Evolutionary conservation across 2,888 invertebrate genomes (phyloP).

Genomic region (Leptarthrus brevirostris): DNA sequence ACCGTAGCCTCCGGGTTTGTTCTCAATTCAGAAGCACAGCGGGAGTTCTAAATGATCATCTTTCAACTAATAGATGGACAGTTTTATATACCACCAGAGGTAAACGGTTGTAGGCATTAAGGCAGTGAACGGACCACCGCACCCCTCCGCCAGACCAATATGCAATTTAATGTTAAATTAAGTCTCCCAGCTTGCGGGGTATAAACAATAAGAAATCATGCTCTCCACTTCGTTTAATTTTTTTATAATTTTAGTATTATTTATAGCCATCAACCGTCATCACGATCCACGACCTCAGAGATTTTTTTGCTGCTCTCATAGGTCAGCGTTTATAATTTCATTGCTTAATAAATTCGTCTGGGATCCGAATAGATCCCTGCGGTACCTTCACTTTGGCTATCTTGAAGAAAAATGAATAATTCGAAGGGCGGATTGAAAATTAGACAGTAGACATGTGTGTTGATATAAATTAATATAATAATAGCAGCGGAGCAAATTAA

Average conservation of each 20-base stretch:
- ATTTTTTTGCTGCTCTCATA: slow-evolving; percentile 22
- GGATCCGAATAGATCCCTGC: slow-evolving; percentile 30
- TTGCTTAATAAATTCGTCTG: slow-evolving; percentile 44
- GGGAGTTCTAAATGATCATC: slow-evolving; percentile 71
- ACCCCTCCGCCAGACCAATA: slow-evolving; percentile 28
- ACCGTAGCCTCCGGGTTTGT: slow-evolving; percentile 78
- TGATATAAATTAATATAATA: slow-evolving; percentile 48
- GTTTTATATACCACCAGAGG: slow-evolving; percentile 53
- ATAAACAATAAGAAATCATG: slow-evolving; percentile 47
- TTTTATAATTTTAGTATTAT: slow-evolving; percentile 45
- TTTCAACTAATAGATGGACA: slow-evolving; percentile 61
- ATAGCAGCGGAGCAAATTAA: slow-evolving; percentile 46
- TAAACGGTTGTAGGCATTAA: slow-evolving; percentile 30
- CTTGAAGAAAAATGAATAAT: slow-evolving; percentile 17
- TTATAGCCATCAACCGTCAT: slow-evolving; percentile 44
- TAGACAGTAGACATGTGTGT: slow-evolving; percentile 46
- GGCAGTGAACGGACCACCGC: background rate
- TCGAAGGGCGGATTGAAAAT: slow-evolving; percentile 20
- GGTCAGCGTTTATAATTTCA: slow-evolving; percentile 42
- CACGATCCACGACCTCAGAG: slow-evolving; percentile 39
- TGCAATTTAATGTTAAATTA: slow-evolving; percentile 47
- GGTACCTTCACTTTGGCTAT: slow-evolving; percentile 8
- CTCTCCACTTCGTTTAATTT: slow-evolving; percentile 13
- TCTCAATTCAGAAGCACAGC: slow-evolving; percentile 80
- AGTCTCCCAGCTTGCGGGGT: slow-evolving; percentile 42